Conservation (phyloP, 1,140 invertebrate genomes). For the Drosophila carrolli region DNA sequence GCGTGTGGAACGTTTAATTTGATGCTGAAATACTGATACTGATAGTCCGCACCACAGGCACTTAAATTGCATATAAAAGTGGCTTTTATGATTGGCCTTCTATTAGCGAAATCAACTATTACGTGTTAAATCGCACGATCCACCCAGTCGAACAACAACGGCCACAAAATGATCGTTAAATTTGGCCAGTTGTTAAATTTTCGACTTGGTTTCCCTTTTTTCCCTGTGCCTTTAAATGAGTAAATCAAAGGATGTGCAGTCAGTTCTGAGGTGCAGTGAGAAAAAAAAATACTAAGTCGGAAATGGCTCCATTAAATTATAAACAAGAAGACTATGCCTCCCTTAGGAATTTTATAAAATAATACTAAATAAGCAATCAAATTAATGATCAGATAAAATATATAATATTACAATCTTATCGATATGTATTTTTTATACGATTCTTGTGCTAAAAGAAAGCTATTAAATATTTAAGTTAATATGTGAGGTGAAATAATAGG, state of each 20-base stretch:
- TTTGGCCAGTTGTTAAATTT: constrained; percentile 17
- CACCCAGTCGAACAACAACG: constrained; percentile 27
- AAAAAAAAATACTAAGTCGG: neutral
- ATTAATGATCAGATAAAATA: too few species aligned
- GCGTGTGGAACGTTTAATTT: constrained; percentile 65
- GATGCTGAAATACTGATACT: constrained; percentile 74
- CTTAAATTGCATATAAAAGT: constrained; percentile 77
- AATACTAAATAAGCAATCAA: too few species aligned
- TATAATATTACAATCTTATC: too few species aligned
- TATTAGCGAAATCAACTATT: constrained; percentile 80
- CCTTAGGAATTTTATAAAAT: too few species aligned
- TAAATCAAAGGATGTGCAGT: constrained; percentile 16
- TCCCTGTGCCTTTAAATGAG: constrained; percentile 10
- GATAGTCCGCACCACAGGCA: constrained; percentile 32
- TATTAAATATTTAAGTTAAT: too few species aligned
- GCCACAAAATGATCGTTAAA: constrained; percentile 41
- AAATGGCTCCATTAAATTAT: too few species aligned
- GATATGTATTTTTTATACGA: too few species aligned
- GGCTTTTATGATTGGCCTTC: constrained; percentile 76
- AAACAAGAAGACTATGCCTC: too few species aligned
- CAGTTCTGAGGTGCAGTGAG: constrained; percentile 1
- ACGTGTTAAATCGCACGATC: constrained; percentile 72
- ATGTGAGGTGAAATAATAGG: too few species aligned
- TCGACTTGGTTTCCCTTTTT: constrained; percentile 48
- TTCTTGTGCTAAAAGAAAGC: too few species aligned